Conservation (phyloP, 2,113 vertebrate genomes). For the Actenoides hombroni region DNA sequence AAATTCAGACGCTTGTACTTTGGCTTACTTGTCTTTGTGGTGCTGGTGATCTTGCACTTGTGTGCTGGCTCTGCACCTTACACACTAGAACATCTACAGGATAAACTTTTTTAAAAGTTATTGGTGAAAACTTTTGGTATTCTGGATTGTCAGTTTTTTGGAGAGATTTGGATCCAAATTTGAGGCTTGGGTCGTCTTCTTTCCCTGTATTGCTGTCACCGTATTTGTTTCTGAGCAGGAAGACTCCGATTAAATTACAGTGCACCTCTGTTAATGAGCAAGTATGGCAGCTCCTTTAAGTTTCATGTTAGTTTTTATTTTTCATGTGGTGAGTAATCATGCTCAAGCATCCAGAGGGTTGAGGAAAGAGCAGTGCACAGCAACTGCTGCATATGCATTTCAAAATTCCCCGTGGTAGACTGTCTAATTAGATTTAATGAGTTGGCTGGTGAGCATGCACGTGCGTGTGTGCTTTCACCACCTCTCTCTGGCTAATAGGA, state of each 20-base stretch:
- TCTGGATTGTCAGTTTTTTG: background rate
- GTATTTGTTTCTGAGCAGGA: background rate
- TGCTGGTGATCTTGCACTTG: rapidly evolving
- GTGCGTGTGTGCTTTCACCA: constrained; percentile 4
- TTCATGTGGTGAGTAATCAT: constrained; percentile 21
- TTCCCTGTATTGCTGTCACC: background rate
- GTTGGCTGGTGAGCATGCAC: constrained; percentile 24
- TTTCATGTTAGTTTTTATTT: constrained; percentile 20
- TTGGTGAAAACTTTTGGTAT: background rate
- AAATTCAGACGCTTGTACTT: background rate
- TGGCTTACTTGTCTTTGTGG: background rate
- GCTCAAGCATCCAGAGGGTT: background rate
- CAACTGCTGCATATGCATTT: constrained; percentile 30
- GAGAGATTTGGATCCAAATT: background rate
- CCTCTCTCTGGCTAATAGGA: background rate
- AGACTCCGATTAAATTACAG: background rate
- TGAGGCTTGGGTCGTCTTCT: background rate
- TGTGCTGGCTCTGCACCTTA: background rate
- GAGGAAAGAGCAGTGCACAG: constrained; percentile 15
- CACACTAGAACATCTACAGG: background rate
- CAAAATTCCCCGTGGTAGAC: constrained; percentile 25
- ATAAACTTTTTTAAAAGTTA: background rate
- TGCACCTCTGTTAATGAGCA: background rate
- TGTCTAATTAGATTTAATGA: constrained; percentile 49
- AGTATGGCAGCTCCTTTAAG: background rate